Evolutionary conservation across 2,797 vertebrate genomes (phyloP), one percentile per base, ranked within the genome.

Genomic region (Fistularia commersonii): DNA sequence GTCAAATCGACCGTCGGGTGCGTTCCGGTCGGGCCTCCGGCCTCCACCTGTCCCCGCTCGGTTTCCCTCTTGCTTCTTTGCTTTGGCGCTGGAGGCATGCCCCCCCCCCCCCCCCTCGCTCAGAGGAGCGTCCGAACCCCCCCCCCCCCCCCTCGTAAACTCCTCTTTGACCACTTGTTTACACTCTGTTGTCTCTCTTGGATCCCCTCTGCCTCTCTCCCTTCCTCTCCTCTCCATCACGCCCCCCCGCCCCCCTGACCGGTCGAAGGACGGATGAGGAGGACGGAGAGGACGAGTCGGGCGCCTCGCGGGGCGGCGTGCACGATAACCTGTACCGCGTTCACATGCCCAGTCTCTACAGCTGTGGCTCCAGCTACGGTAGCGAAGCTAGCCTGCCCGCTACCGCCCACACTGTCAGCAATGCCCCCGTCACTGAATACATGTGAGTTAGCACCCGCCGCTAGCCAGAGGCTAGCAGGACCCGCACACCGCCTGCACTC

Each of bases 271-370:
- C 92, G 87, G 90, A 93, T 81, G 93, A 95, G 83, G 97, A 98
- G 41, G 96, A 99, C 50, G 93, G 92, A 8, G 96, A 97, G 81
- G 97, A 98, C 42, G 96, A 97, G 84, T 93, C 94, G 69, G 81
- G 92, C 0, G 92, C 92, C 51, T 87, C 83, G 31, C 83, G 86
- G 46, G 85, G 79, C 57, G 87, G 87, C 3, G 83, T 81, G 54
- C 96, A 96, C 32, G 97, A 98, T 92, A 98, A 98, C 89, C 93
- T 99, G 77, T 98, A 98, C 91, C 93, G 96, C 50, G 96, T 99
- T 70, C 96, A 99, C 91, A 98, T 99, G 96, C 96, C 97, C 75
- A 99, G 97, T 68, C 86, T 99, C 70, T 99, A 99, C 87, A 99
- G 97, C 89, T 99, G 96, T 64, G 97, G 97, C 23, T 98, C 95